Evolutionary conservation across 2,888 invertebrate genomes (phyloP).

Genomic region (Stramonita haemastoma): DNA sequence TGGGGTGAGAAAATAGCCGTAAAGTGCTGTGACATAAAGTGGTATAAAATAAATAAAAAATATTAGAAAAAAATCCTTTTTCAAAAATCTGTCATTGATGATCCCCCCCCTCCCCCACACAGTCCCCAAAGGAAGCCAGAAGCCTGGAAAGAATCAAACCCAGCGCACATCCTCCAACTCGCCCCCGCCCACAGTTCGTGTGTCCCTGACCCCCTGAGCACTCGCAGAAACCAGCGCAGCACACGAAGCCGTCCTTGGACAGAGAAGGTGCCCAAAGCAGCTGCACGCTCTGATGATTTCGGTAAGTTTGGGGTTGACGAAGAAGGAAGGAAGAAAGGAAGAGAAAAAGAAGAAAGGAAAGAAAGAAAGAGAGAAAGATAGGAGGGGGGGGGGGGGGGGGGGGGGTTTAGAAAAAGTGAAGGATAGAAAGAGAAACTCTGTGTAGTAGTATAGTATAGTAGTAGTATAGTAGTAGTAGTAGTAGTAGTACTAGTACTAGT

Average conservation of each 20-base stretch:
- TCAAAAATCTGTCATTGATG: too few species aligned
- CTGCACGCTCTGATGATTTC: background rate
- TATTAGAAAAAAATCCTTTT: too few species aligned
- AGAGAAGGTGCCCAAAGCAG: constrained; percentile 49
- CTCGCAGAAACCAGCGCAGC: constrained; percentile 47
- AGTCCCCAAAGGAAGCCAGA: background rate
- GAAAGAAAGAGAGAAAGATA: background rate
- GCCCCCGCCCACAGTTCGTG: background rate
- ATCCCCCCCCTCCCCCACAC: background rate
- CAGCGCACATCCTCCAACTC: background rate
- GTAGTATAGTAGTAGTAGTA: too few species aligned
- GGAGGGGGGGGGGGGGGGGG: background rate
- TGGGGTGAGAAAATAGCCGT: too few species aligned
- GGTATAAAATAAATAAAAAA: too few species aligned
- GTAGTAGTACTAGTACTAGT: too few species aligned
- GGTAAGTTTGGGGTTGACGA: background rate
- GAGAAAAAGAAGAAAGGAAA: background rate
- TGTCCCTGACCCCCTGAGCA: constrained; percentile 46
- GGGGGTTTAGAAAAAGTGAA: background rate
- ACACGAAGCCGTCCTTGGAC: constrained; percentile 55
- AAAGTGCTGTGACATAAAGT: too few species aligned
- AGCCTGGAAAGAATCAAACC: background rate
- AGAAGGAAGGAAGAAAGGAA: background rate
- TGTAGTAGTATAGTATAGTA: too few species aligned
- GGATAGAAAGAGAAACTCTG: too few species aligned